Evolutionary conservation across 2,888 invertebrate species (phyloP), one percentile per base, ranked within the genome.

Genomic region (Clepsis dumicolana): DNA sequence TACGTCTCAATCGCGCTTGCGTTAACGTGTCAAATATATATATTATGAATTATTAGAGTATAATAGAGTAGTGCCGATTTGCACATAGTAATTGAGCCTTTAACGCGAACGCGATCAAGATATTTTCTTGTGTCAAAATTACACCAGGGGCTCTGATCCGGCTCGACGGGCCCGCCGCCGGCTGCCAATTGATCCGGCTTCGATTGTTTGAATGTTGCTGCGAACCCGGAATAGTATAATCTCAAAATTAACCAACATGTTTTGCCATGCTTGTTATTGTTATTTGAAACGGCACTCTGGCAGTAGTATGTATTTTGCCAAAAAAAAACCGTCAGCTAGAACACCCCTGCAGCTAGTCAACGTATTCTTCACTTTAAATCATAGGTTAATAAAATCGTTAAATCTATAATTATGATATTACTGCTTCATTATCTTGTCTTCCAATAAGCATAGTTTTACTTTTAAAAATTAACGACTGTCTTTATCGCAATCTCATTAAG

Each of bases 401-500:
- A 38, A 56, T 50, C 27, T 14, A 48, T 56, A 44, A 44, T 44
- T 16, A 24, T 32, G 41, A 21, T 50, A 62, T 38, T 48, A 62
- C 67, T 70, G 73, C 57, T 72, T 57, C 27, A 65, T 62, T 67
- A 65, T 73, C 69, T 75, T 61, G 75, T 75, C 76, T 76, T 76
- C 76, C 75, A 75, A 70, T 64, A 52, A 64, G 29, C 50, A 62
- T 70, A 65, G 61, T 65, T 65, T 70, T 53, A 69, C 52, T 52
- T 68, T 63, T 59, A 24, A 56, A 62, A 54, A 38, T 38, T 18
- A 67, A 50, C 56, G 44, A 44, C 48, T 57, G 32, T 44, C 71
- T 66, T 54, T 63, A 64, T 52, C 64, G 57, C 54, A 70, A 71
- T 72, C 72, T 75, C 73, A 70, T 68, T 71, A 70, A 63, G 21